Evolutionary conservation across 1,140 invertebrate genomes (phyloP), one percentile per base, ranked within the genome.

Genomic region (Drosophila pandora): DNA sequence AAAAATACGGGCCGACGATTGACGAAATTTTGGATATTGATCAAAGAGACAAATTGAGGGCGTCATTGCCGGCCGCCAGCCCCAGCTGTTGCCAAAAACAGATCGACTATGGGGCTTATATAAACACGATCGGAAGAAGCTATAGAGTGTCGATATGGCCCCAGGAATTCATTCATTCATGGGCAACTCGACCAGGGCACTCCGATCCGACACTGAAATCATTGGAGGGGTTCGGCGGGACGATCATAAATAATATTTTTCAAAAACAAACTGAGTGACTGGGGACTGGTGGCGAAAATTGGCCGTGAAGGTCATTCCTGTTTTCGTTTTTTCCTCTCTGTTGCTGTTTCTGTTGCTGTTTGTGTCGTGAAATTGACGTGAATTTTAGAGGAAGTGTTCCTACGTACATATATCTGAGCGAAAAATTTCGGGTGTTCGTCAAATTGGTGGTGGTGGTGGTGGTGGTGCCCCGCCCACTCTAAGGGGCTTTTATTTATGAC

Each of bases 11-110:
- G 21, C 43, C 21, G 43, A 22, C 70, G 75, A 85, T 87, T 85
- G 81, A 85, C 71, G 64, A 84, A 64, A 68, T 67, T 64, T 83
- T 83, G 80, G 79, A 84, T 84, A 85, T 84, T 84, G 80, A 85
- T 84, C 82, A 84, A 87, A 78, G 61, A 48, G 47, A 61, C 59
- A 58, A 76, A 56, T 78, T 71, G 64, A 55, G 52, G 76, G 39
- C 78, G 82, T 88, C 83, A 82, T 88, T 70, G 62, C 47, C 21
- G 61, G 25, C 0, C 25, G 25, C 25, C 25, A 28, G 25, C 25
- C 25, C 25, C 25, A 28, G 6, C 10, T 32, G 49, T 22, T 65
- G 71, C 70, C 71, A 74, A 56, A 70, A 74, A 32, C 25, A 45
- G 34, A 34, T 37, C 10, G 34, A 34, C 53, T n/a, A 43, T 13